Base-by-base conservation (phyloP, 2,888 invertebrate species). In the Eupelmus urozonus region DNA sequence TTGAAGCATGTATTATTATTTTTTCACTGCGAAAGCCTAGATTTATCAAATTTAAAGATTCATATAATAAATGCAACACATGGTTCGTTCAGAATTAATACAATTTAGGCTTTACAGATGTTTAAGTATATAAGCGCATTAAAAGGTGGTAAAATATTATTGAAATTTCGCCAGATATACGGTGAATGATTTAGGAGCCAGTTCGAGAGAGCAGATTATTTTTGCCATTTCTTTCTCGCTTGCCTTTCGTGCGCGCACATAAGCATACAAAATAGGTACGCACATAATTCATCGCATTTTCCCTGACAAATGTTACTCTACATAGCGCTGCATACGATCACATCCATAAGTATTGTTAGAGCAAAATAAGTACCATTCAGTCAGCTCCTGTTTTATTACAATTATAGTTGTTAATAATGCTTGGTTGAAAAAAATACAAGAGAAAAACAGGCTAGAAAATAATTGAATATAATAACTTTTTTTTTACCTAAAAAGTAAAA, bases 241-340 rank as follows among this genome's bases (percentile, higher is more conserved):
- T 25, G 53, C 23, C 18, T n/a, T 27, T 71, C 59, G 42, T 53
- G 16, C n/a, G 53, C 4, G 20, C 66, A 20, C 25, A 13, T 51
- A 76, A 76, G 63, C 59, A 51, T 45, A 7, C 18, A 53, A 4
- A 69, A 51, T n/a, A n/a, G n/a, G n/a, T 73, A 27, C 29, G 53
- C 57, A 40, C 18, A 59, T 66, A 53, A 65, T 57, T 71, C 40
- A 77, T 67, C 60, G 60, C 60, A 66, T 72, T 65, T 42, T 57
- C 18, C 59, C 65, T 72, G 59, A 60, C 53, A 66, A 72, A 76
- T 55, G 62, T 63, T 76, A 75, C 45, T 63, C 16, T n/a, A n/a
- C n/a, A n/a, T 34, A 63, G 1, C 20, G 49, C 55, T 63, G 57
- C 49, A 42, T 42, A 66, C 3, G 20, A 59, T 23, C 71, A 60